Evolutionary conservation across 2,797 vertebrate species (phyloP).

Genomic region (Lemur catta): DNA sequence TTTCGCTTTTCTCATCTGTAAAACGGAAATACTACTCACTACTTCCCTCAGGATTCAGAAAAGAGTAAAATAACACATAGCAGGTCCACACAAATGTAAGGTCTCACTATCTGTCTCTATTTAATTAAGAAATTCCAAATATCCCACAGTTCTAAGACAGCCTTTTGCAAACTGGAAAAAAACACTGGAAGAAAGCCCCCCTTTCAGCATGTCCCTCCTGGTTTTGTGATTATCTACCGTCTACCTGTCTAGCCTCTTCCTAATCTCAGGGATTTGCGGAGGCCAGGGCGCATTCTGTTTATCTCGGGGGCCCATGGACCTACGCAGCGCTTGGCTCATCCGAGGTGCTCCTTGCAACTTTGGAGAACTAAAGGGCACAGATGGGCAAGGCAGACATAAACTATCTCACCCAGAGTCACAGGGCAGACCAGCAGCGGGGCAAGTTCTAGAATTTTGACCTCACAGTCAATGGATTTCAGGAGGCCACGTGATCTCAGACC

Average conservation of each 20-base stretch:
- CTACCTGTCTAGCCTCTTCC: neutral
- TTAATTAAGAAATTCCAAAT: neutral
- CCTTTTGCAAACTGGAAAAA: neutral
- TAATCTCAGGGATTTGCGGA: neutral
- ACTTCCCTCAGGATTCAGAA: neutral
- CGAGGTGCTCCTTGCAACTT: neutral
- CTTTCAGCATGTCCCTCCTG: neutral
- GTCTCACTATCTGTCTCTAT: neutral
- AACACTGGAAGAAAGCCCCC: accelerated
- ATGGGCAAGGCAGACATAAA: neutral
- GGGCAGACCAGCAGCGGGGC: neutral
- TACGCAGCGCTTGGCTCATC: neutral
- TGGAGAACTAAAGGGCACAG: neutral
- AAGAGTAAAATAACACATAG: neutral
- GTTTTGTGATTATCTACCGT: neutral
- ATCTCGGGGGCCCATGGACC: neutral
- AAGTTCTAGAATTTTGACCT: neutral
- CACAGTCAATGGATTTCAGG: conserved; percentile 19
- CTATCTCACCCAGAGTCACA: neutral
- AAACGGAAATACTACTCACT: neutral
- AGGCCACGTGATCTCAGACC: neutral
- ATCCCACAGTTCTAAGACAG: neutral
- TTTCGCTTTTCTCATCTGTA: neutral
- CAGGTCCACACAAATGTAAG: neutral
- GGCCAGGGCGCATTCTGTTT: neutral